Evolutionary conservation across 2,797 vertebrate species (phyloP).

Genomic region (Poliocrania exsul): DNA sequence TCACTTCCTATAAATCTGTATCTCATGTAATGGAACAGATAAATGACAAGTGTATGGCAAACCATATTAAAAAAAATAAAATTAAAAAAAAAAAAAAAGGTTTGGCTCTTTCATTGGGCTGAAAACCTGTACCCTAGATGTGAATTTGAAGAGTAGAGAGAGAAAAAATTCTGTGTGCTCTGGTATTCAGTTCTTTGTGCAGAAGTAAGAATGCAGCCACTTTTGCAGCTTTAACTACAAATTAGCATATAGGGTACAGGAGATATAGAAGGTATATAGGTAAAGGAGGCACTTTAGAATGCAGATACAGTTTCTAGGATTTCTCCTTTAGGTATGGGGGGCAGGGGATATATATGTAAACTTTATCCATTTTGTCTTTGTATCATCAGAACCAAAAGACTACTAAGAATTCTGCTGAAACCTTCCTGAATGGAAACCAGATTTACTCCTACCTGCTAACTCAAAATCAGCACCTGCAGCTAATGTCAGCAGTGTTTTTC

Average conservation of each 20-base stretch:
- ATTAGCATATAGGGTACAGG: not conserved
- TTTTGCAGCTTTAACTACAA: not conserved
- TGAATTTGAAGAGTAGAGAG: not conserved
- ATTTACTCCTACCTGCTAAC: not conserved
- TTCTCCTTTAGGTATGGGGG: fast-evolving
- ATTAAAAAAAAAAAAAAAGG: not conserved
- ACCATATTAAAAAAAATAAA: not conserved
- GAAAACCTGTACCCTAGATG: not conserved
- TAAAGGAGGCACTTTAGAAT: not conserved
- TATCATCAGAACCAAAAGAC: not conserved
- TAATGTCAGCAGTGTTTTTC: conserved; percentile 25
- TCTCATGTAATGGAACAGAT: not conserved
- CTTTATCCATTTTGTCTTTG: not conserved
- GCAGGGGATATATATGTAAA: not conserved
- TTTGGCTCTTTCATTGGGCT: not conserved
- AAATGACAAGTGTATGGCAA: not conserved
- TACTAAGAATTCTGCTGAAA: not conserved
- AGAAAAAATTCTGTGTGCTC: not conserved
- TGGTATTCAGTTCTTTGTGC: not conserved
- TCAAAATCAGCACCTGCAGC: conserved; percentile 28
- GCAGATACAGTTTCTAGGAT: not conserved
- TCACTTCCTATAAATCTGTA: not conserved
- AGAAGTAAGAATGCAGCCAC: not conserved
- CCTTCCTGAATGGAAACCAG: not conserved
- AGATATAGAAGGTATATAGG: not conserved